A percentile compares a stretch with the other conserved stretches of the same genome.
phyloP scores from a whole-genome alignment of 2,888 invertebrate species.

The Drosophila rellima region DNA sequence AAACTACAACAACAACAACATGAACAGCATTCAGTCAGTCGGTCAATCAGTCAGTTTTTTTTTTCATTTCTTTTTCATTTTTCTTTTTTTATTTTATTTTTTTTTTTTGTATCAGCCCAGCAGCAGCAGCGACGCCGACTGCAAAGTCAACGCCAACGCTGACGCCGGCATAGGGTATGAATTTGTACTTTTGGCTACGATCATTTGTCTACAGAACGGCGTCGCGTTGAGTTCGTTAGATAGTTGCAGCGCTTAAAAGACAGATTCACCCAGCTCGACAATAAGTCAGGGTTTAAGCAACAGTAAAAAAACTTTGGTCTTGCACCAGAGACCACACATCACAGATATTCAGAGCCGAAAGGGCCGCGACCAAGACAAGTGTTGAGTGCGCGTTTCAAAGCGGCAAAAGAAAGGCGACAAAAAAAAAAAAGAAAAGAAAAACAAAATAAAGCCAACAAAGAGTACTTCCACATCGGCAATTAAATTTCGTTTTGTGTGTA shows the following conservation, averaged over 20 bases:
- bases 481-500: constrained; percentile 67
- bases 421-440: constrained; percentile 29
- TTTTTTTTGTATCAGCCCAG: constrained; percentile 50
- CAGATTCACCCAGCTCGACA: constrained; percentile 6
- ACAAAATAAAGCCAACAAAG: constrained; percentile 40
- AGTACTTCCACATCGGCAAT: constrained; percentile 65
- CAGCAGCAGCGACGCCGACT: constrained; percentile 36
- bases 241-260: constrained; percentile 46
- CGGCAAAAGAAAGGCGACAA: constrained; percentile 22
- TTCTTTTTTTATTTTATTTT: constrained; percentile 1
- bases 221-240: constrained; percentile 82
- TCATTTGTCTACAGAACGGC: constrained; percentile 84
- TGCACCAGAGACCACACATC: constrained; percentile 24
- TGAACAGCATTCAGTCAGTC: constrained; percentile 42
- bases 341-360: constrained; percentile 34
- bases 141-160: constrained; percentile 45
- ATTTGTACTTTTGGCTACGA: constrained; percentile 74
- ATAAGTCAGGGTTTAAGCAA: constrained; percentile 17
- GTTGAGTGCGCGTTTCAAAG: constrained; percentile 45
- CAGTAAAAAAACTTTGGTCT: constrained; percentile 37
- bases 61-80: constrained; percentile 1
- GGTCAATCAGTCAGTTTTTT: constrained; percentile 62
- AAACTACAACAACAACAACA: constrained; percentile 35
- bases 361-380: constrained; percentile 44
- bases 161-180: constrained; percentile 75